Conservation (phyloP, 2,888 invertebrate genomes). For the Tenthredo scrophulariae region DNA sequence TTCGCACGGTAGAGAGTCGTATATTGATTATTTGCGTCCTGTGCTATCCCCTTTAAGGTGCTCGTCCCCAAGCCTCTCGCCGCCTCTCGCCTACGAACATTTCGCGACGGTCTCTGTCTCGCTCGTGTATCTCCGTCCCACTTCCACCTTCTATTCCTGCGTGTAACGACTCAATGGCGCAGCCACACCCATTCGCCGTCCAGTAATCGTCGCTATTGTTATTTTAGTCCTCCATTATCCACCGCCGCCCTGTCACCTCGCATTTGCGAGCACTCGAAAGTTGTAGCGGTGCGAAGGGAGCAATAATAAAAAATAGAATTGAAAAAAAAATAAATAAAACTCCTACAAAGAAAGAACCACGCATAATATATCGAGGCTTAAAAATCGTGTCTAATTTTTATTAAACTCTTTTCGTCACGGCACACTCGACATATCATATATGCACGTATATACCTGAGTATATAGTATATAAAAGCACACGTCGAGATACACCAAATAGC, state of each 20-base stretch:
- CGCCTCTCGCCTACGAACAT: constrained; percentile 53
- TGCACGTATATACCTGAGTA: background rate
- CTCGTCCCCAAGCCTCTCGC: constrained; percentile 71
- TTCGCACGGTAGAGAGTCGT: constrained; percentile 47
- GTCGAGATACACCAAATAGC: background rate
- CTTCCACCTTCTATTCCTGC: constrained; percentile 70
- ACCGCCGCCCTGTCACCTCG: constrained; percentile 55
- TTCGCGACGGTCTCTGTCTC: constrained; percentile 56
- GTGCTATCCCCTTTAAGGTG: constrained; percentile 76
- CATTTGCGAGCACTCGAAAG: constrained; percentile 16
- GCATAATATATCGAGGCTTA: background rate
- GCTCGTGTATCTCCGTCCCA: constrained; percentile 56
- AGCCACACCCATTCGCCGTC: constrained; percentile 77
- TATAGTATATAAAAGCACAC: background rate
- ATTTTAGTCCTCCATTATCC: constrained; percentile 67
- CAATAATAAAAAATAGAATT: background rate
- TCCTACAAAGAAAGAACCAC: background rate
- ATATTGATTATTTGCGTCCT: constrained; percentile 48
- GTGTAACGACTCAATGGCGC: constrained; percentile 77
- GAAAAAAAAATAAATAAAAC: background rate
- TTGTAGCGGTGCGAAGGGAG: background rate
- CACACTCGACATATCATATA: background rate
- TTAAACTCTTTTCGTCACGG: background rate
- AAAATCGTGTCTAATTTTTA: background rate
- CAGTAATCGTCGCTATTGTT: constrained; percentile 77